Conservation (phyloP, 2,888 invertebrate species). For the Steinernema hermaphroditum region DNA sequence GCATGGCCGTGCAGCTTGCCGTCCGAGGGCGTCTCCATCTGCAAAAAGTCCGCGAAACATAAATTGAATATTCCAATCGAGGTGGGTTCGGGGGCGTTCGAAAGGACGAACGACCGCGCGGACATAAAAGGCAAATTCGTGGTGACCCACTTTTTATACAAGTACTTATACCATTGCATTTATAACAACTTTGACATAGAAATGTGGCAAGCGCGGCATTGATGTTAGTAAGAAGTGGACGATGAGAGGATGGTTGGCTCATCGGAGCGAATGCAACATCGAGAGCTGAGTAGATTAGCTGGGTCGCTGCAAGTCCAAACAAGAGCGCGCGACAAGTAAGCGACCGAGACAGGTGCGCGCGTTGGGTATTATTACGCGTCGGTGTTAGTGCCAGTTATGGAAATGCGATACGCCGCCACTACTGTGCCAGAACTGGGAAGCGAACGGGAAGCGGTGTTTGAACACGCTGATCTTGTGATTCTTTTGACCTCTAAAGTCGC, state of each 20-base stretch:
- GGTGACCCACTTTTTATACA: constrained; percentile 23
- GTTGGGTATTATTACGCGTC: neutral
- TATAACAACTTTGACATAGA: constrained; percentile 27
- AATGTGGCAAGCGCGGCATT: neutral
- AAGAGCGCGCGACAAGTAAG: constrained; percentile 17
- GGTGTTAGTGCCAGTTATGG: constrained; percentile 22
- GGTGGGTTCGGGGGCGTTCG: neutral
- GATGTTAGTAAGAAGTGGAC: neutral
- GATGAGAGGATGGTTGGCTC: neutral
- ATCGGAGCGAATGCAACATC: no score
- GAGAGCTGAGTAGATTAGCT: neutral
- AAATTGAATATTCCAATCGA: neutral
- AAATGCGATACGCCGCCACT: constrained; percentile 5
- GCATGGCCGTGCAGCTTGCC: constrained; percentile 89
- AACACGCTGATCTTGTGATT: constrained; percentile 11
- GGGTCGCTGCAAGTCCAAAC: constrained; percentile 26
- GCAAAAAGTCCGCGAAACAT: constrained; percentile 34
- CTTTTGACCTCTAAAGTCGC: constrained; percentile 13
- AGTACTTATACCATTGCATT: constrained; percentile 23
- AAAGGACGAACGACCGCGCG: constrained; percentile 18
- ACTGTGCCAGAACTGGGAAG: neutral
- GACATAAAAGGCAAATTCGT: constrained; percentile 30
- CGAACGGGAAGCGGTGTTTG: neutral
- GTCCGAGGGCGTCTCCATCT: constrained; percentile 89
- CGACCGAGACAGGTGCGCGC: constrained; percentile 21